Conservation (phyloP, 1,140 invertebrate genomes). For the Drosophila orena region DNA sequence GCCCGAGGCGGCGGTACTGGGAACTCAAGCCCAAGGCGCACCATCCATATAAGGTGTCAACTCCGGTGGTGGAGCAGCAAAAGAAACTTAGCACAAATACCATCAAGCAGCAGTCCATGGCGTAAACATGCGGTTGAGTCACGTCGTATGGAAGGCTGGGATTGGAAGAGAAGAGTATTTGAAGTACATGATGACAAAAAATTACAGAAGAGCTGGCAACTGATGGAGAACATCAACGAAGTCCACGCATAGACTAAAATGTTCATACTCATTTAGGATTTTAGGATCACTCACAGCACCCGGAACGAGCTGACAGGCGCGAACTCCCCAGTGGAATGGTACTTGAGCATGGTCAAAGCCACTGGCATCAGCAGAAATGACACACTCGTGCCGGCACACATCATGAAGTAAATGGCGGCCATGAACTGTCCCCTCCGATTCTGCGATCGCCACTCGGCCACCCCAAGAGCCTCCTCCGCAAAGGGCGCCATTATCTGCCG, state of each 20-base stretch:
- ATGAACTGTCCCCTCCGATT: conserved; percentile 43
- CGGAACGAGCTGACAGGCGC: conserved; percentile 55
- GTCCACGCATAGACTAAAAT: not conserved
- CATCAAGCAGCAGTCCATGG: conserved; percentile 55
- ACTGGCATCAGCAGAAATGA: conserved; percentile 54
- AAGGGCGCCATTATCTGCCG: conserved; percentile 24
- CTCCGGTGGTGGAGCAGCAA: conserved; percentile 63
- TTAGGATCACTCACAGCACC: conserved; percentile 39
- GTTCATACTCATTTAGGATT: not conserved
- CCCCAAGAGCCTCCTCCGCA: not conserved
- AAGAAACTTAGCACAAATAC: conserved; percentile 57
- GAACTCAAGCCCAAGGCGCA: conserved; percentile 54
- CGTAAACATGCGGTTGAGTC: conserved; percentile 42
- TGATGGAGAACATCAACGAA: no score
- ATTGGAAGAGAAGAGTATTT: not conserved
- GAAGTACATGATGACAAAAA: not conserved
- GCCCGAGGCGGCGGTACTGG: conserved; percentile 47
- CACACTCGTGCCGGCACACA: conserved; percentile 63
- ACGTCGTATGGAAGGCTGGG: conserved; percentile 56
- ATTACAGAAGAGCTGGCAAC: no score
- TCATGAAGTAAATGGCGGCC: conserved; percentile 48
- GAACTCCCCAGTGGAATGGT: conserved; percentile 28
- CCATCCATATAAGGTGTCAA: conserved; percentile 62
- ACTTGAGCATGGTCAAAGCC: conserved; percentile 37
- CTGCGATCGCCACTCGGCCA: conserved; percentile 6